phyloP scores from a whole-genome alignment of 2,888 invertebrate species.

The Chirona hameri region DNA sequence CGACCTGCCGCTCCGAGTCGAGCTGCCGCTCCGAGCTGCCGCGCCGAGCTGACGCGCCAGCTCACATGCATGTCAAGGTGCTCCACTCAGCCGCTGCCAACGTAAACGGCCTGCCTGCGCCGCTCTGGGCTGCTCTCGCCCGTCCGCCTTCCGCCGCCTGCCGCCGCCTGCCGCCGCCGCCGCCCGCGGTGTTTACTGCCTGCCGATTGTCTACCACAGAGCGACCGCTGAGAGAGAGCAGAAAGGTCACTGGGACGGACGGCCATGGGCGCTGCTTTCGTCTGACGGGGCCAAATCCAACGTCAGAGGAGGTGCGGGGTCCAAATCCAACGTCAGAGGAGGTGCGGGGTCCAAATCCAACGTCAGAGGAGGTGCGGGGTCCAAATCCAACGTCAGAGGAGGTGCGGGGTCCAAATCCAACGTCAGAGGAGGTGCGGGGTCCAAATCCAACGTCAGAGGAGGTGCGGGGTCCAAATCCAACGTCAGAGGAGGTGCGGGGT shows the following conservation, averaged over 20 bases:
- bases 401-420: background rate
- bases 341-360: too few species aligned
- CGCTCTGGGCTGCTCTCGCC: background rate
- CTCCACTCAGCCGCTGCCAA: constrained; percentile 2
- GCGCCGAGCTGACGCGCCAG: background rate
- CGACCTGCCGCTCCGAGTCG: background rate
- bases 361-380: background rate
- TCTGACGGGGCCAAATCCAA: background rate
- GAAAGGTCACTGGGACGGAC: background rate
- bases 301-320: too few species aligned
- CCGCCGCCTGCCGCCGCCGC: background rate
- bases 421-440: too few species aligned
- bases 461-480: too few species aligned
- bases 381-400: background rate
- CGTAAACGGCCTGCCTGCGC: background rate
- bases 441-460: too few species aligned
- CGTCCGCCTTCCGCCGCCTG: too few species aligned
- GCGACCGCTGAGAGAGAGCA: too few species aligned
- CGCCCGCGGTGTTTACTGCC: background rate
- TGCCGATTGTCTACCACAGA: too few species aligned
- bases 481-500: too few species aligned
- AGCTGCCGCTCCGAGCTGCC: background rate
- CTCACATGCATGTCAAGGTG: constrained; percentile 1
- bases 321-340: too few species aligned
- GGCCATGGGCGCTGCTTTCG: background rate